Base-by-base conservation (phyloP, 37 sponge, comb jelly and placozoan genomes). In the Ephydatia muelleri region DNA sequence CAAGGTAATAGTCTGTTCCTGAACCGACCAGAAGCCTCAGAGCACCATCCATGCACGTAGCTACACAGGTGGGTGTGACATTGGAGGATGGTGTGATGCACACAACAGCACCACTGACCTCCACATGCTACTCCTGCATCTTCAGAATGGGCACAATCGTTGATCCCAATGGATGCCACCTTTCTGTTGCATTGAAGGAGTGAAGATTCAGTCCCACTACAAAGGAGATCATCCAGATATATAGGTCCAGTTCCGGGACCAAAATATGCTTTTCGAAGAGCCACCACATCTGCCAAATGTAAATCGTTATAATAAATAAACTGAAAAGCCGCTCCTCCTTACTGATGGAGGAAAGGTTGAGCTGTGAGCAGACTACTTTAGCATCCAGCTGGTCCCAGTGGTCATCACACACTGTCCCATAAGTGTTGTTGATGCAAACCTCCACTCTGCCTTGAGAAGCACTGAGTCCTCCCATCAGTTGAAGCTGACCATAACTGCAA, bases 71-170 rank as follows among this genome's bases (percentile, higher is more conserved):
- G 16, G 8, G 47, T 8, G 57, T 14, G 1, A 57, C 12, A 57
- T 14, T 57, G 57, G 57, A 57, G 57, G 19, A 57, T 43, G 16
- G 57, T 57, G 19, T 57, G 19, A 1, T 4, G 19, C 57, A 5
- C 57, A 57, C 57, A 57, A 14, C 47, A 43, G 6, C 47, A 43
- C 47, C 57, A 57, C 57, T 57, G 57, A 86, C 86, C 86, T 31
- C 65, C 28, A 72, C 87, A 86, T 39, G 40, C 78, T 6, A 90
- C 90, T 27, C 89, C 91, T 37, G 78, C 89, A 90, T 90, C 91
- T 38, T 88, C 43, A 75, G 43, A 67, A 48, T 90, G 89, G 22
- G 13, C 64, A 77, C 91, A 90, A 38, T 37, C 80, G 33, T 69
- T 64, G n/a, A 75, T 30, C 22, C 90, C 90, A 27, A 76, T 49